Evolutionary conservation across 2,113 vertebrate genomes (phyloP).

Genomic region (Neolamprologus hecqui): DNA sequence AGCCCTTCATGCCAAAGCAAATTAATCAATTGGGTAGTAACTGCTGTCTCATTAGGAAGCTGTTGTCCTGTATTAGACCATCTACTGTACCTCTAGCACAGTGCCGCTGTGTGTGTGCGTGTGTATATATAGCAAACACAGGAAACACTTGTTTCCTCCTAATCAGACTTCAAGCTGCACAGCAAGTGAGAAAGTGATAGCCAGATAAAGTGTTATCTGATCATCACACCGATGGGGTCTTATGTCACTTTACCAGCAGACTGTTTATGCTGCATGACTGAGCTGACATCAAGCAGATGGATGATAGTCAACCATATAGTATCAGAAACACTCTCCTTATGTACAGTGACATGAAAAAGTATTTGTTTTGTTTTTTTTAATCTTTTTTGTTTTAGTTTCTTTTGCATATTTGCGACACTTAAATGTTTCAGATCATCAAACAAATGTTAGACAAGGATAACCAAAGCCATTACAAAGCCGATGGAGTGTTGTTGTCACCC

Average conservation of each 20-base stretch:
- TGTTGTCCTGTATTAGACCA: constrained; percentile 33
- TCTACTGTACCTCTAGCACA: constrained; percentile 12
- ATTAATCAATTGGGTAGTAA: constrained; percentile 19
- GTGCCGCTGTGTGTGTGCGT: not conserved
- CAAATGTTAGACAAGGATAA: not conserved
- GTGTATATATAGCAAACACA: not conserved
- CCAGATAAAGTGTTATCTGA: not conserved
- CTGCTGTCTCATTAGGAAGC: constrained; percentile 45
- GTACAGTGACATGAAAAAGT: not conserved
- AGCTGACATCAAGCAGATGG: not conserved
- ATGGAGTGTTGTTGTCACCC: not conserved
- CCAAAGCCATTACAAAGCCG: not conserved
- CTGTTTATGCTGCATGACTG: not conserved
- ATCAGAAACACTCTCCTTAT: not conserved
- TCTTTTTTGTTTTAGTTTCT: not conserved
- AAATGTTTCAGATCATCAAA: not conserved
- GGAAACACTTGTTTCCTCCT: not conserved
- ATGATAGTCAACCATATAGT: not conserved
- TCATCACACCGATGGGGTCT: not conserved
- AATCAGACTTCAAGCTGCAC: not conserved
- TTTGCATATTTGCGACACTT: not conserved
- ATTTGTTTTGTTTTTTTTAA: not conserved
- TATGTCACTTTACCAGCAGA: not conserved
- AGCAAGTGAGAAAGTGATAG: not conserved
- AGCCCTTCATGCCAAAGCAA: constrained; percentile 10